Evolutionary conservation across 2,797 vertebrate species (phyloP), one percentile per base, ranked within the genome.

Genomic region (Varecia variegata): DNA sequence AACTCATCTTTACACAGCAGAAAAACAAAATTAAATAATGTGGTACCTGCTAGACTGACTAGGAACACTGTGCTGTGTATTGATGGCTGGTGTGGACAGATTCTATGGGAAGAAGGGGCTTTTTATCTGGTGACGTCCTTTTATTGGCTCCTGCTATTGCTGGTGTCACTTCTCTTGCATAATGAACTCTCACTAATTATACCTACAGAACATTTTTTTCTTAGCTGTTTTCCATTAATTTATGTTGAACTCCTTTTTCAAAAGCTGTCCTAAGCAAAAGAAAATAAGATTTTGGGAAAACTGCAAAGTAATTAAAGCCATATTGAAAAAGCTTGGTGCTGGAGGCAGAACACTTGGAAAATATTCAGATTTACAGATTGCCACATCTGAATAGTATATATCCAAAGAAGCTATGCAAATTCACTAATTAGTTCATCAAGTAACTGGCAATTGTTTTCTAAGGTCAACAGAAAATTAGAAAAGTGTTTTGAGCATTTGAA

Each of bases 161-260:
- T 96, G 23, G 7, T 47, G 45, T 50, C 23, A 40, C 47, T 83
- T 83, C 25, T 54, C 32, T 81, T 74, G 77, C n/a, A 88, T 85
- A 93, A 79, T 52, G 45, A 95, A 43, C 40, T 73, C 56, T 94
- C 62, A 50, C 30, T 86, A 90, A 93, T 88, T 88, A 90, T 30
- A 88, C 14, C 54, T 74, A 93, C 67, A 82, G 45, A 88, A 77
- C 2, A 21, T 74, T 56, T 76, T 92, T 67, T 84, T 35, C 50
- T 74, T 88, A 65, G 43, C 40, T 90, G 7, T 27, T 90, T 84
- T 97, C 96, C 43, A 95, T 90, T 97, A 73, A 74, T 71, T 93
- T 79, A 82, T 82, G 1, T 73, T 74, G 43, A 94, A 95, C 30
- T 85, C 45, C 40, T 83, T 96, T 95, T 95, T 67, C 17, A 87